Evolutionary conservation across 2,797 vertebrate species (phyloP).

Genomic region (Sebastes oblongus): DNA sequence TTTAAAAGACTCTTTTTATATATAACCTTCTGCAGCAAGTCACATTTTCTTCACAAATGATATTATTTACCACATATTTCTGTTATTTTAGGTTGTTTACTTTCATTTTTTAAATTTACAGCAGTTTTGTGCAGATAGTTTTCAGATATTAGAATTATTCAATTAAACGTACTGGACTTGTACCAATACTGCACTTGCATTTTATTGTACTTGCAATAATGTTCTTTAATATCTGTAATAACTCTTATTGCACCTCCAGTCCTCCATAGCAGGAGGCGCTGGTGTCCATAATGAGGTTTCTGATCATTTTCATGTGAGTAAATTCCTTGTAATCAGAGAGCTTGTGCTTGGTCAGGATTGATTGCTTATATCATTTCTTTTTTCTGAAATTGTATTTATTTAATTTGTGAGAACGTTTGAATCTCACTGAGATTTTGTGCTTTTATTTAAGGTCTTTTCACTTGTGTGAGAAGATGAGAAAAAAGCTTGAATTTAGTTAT

Average conservation of each 20-base stretch:
- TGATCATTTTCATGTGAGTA: background rate
- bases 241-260: too few species aligned
- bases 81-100: background rate
- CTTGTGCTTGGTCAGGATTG: too few species aligned
- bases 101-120: background rate
- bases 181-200: background rate
- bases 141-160: too few species aligned
- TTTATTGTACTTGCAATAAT: background rate
- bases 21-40: too few species aligned
- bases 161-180: too few species aligned
- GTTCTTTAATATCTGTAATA: too few species aligned
- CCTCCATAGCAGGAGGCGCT: background rate
- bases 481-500: background rate
- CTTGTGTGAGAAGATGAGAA: background rate
- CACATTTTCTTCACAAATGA: too few species aligned
- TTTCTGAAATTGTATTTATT: background rate
- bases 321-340: too few species aligned
- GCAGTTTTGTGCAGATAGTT: background rate
- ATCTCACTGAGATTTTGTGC: background rate
- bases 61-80: too few species aligned
- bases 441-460: background rate
- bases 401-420: background rate
- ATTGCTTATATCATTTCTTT: background rate
- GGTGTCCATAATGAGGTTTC: background rate
- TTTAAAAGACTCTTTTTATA: background rate